Evolutionary conservation across 2,888 invertebrate genomes (phyloP).

Genomic region (Trichogramma evanescens): DNA sequence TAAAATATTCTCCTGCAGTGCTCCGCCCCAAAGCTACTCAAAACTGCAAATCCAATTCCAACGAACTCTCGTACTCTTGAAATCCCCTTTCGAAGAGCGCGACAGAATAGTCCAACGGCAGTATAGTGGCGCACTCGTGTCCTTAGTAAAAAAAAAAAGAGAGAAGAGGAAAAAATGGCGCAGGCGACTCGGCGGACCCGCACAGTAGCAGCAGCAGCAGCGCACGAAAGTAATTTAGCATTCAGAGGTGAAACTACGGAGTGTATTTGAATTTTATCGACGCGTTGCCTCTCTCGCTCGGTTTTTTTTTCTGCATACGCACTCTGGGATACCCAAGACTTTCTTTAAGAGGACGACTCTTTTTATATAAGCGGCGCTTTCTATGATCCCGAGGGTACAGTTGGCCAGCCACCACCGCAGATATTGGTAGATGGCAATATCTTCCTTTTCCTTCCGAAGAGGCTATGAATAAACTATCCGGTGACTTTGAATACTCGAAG

Average conservation of each 20-base stretch:
- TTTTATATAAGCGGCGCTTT: constrained; percentile 28
- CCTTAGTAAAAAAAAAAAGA: neutral
- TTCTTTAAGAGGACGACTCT: constrained; percentile 30
- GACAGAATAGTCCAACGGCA: constrained; percentile 7
- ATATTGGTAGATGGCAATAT: constrained; percentile 26
- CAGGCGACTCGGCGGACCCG: neutral
- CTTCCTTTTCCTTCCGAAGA: constrained; percentile 36
- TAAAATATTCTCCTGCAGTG: too few relatives aligned
- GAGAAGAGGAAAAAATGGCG: constrained; percentile 8
- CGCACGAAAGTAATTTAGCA: constrained; percentile 41
- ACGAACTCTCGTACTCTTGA: neutral
- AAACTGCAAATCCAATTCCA: constrained; percentile 12
- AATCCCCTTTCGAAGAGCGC: neutral
- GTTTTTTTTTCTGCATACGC: too few relatives aligned
- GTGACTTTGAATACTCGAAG: constrained; percentile 47
- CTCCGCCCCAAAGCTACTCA: neutral
- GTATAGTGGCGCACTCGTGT: neutral
- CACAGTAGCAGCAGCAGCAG: neutral
- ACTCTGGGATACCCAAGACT: too few relatives aligned
- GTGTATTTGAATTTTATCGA: constrained; percentile 49
- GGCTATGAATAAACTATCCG: constrained; percentile 48
- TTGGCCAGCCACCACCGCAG: constrained; percentile 45
- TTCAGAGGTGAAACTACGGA: constrained; percentile 39
- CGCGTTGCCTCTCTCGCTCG: constrained; percentile 26
- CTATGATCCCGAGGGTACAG: constrained; percentile 44